A percentile compares a stretch with the other conserved stretches of the same genome.
Evolutionary conservation across 2,797 vertebrate species (phyloP).

Genomic region (Eulemur albifrons): DNA sequence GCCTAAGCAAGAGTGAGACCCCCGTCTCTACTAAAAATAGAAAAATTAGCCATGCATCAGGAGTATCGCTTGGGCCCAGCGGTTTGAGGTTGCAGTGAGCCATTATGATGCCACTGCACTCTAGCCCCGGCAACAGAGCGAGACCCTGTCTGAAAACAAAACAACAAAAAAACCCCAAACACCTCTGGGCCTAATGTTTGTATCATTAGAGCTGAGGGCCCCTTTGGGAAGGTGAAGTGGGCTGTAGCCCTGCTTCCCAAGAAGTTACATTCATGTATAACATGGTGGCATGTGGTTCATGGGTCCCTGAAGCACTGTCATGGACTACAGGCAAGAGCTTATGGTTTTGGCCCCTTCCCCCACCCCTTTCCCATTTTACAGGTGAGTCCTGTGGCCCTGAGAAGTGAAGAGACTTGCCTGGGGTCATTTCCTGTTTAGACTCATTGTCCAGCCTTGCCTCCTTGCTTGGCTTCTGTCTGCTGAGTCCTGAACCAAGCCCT

Average conservation of each 20-base stretch:
- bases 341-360: neutral
- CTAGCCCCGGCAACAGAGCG: too few species aligned
- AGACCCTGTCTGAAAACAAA: too few species aligned
- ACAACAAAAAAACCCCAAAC: too few species aligned
- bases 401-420: neutral
- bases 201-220: neutral
- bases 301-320: neutral
- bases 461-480: neutral
- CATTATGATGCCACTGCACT: too few species aligned
- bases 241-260: neutral
- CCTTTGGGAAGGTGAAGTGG: neutral
- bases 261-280: neutral
- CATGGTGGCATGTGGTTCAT: rapidly evolving
- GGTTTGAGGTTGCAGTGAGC: too few species aligned
- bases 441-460: neutral
- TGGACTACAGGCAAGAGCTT: neutral
- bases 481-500: too few species aligned
- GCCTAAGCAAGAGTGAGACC: too few species aligned
- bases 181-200: neutral
- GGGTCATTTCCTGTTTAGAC: neutral
- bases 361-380: neutral
- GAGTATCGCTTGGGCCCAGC: too few species aligned
- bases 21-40: too few species aligned
- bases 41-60: too few species aligned
- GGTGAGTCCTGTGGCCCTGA: neutral